phyloP scores from a whole-genome alignment of 2,113 vertebrate species.

The Melanerpes formicivorus region DNA sequence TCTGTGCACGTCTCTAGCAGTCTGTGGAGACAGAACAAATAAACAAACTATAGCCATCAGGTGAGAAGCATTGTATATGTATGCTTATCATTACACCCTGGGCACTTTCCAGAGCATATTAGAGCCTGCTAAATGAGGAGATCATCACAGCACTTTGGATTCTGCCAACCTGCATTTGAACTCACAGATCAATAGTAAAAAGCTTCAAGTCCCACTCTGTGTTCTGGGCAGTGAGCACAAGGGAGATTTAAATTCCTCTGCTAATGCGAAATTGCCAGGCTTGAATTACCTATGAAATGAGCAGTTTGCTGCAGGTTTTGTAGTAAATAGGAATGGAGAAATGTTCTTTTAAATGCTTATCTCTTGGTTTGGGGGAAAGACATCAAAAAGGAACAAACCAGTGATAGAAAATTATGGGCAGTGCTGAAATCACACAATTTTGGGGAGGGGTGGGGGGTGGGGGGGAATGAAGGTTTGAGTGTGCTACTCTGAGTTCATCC shows the following conservation, averaged over 20 bases:
- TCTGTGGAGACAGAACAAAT: background rate
- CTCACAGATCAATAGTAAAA: background rate
- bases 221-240: background rate
- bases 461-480: background rate
- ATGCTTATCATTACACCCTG: background rate
- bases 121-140: background rate
- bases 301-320: background rate
- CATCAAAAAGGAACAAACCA: background rate
- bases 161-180: background rate
- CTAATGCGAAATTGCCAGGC: conserved; percentile 15
- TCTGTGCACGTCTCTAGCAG: background rate
- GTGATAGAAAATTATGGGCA: background rate
- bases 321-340: background rate
- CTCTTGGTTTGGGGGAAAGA: background rate
- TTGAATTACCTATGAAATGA: conserved; percentile 24
- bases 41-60: background rate
- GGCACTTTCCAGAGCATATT: background rate
- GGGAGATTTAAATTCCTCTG: background rate
- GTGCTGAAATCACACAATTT: background rate
- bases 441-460: background rate
- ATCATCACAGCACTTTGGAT: background rate
- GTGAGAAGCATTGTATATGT: background rate
- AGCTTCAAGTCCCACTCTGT: background rate
- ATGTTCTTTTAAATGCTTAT: conserved; percentile 9
- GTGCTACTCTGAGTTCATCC: background rate